phyloP scores from a whole-genome alignment of 2,888 invertebrate species.

The Heliconius ismenius region DNA sequence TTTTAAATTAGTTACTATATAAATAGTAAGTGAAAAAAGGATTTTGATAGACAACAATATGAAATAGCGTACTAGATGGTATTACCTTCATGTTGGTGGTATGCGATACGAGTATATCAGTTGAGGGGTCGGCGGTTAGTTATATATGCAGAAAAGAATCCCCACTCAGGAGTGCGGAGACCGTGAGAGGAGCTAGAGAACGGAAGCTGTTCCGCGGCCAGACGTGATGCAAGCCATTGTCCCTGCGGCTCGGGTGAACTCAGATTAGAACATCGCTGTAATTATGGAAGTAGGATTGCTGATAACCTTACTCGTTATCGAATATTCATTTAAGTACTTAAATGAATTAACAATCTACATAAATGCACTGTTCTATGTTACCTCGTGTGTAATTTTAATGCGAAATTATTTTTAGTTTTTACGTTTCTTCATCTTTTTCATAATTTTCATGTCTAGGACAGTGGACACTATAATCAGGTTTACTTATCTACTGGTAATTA shows the following conservation, averaged over 20 bases:
- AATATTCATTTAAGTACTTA: neutral
- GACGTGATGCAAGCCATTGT: constrained; percentile 71
- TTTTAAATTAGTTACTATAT: no score
- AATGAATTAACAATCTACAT: constrained; percentile 7
- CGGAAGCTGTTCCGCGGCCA: constrained; percentile 69
- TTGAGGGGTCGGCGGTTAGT: constrained; percentile 62
- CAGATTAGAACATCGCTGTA: constrained; percentile 46
- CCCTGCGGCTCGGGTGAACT: constrained; percentile 53
- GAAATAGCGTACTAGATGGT: constrained; percentile 41
- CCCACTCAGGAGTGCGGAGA: constrained; percentile 65
- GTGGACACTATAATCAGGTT: no score
- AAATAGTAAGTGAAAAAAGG: no score
- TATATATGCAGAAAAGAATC: constrained; percentile 72
- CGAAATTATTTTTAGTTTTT: neutral
- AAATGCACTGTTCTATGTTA: neutral
- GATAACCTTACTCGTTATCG: constrained; percentile 4
- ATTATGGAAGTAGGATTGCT: constrained; percentile 46
- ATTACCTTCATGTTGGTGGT: constrained; percentile 79
- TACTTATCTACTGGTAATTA: neutral
- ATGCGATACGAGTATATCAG: constrained; percentile 64
- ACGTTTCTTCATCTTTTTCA: neutral
- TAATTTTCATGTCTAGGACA: no score
- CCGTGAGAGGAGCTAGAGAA: constrained; percentile 59
- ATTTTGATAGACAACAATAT: constrained; percentile 27
- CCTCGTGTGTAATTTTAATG: neutral